Conservation (phyloP, 2,888 invertebrate species). For the Epinotia ramella region DNA sequence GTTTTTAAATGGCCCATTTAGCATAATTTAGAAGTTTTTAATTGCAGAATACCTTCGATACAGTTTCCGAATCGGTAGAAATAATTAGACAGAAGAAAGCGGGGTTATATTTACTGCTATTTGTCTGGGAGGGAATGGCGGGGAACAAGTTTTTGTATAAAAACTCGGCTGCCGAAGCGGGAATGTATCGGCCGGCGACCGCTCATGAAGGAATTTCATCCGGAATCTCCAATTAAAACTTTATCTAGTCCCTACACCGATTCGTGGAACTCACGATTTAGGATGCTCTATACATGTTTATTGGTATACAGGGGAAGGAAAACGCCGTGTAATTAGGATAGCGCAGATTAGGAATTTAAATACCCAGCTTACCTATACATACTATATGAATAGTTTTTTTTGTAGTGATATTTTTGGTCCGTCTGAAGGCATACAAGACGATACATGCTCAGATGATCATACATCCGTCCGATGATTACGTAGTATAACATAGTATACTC, state of each 20-base stretch:
- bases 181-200: slow-evolving; percentile 76
- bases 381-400: not conserved
- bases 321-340: slow-evolving; percentile 11
- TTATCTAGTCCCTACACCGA: slow-evolving; percentile 70
- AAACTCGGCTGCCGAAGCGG: slow-evolving; percentile 77
- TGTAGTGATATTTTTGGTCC: not conserved
- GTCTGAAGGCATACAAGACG: too few relatives aligned
- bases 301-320: slow-evolving; percentile 7
- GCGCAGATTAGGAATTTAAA: slow-evolving; percentile 1
- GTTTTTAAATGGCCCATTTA: slow-evolving; percentile 28
- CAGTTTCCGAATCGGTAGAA: slow-evolving; percentile 41
- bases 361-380: not conserved
- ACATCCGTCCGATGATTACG: too few relatives aligned
- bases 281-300: slow-evolving; percentile 6
- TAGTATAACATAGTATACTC: too few relatives aligned
- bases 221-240: slow-evolving; percentile 85
- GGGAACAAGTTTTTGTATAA: slow-evolving; percentile 76
- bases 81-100: slow-evolving; percentile 61
- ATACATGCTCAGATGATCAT: too few relatives aligned
- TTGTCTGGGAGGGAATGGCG: slow-evolving; percentile 67
- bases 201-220: slow-evolving; percentile 76
- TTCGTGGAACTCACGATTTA: slow-evolving; percentile 48
- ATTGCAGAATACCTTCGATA: slow-evolving; percentile 32
- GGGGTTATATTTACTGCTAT: slow-evolving; percentile 73
- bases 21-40: slow-evolving; percentile 35